Conservation (phyloP, 2,888 invertebrate species). For the Emmelina monodactyla region DNA sequence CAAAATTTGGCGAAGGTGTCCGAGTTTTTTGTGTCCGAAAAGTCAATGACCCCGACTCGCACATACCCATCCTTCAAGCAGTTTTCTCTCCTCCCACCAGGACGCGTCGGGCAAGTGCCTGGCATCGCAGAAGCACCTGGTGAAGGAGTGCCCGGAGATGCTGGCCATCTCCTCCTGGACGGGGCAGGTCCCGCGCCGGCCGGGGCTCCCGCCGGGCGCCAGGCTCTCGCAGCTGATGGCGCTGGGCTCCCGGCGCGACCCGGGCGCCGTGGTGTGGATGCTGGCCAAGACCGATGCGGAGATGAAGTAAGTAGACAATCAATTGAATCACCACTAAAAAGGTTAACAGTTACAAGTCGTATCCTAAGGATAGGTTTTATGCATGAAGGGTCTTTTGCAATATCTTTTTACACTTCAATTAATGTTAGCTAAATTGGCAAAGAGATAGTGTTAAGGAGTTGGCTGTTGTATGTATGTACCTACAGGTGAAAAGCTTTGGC, state of each 20-base stretch:
- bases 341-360: conserved; percentile 10
- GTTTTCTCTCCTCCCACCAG: conserved; percentile 23
- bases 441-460: too few species aligned
- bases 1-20: too few species aligned
- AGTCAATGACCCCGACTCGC: too few species aligned
- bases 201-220: conserved; percentile 74
- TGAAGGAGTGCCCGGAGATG: conserved; percentile 83
- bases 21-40: too few species aligned
- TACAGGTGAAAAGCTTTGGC: too few species aligned
- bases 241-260: conserved; percentile 72
- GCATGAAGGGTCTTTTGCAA: too few species aligned
- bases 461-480: too few species aligned
- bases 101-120: conserved; percentile 59
- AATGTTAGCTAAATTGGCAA: too few species aligned
- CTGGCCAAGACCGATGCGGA: conserved; percentile 79
- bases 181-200: conserved; percentile 76
- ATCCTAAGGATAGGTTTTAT: too few species aligned
- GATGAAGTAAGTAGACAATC: conserved; percentile 69
- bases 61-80: too few species aligned
- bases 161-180: conserved; percentile 84
- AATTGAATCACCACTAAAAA: background rate
- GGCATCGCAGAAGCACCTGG: conserved; percentile 63
- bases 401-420: too few species aligned
- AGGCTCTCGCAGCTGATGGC: conserved; percentile 79
- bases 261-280: conserved; percentile 82